Conservation (phyloP, 2,113 vertebrate genomes). For the Megaptera novaeangliae region DNA sequence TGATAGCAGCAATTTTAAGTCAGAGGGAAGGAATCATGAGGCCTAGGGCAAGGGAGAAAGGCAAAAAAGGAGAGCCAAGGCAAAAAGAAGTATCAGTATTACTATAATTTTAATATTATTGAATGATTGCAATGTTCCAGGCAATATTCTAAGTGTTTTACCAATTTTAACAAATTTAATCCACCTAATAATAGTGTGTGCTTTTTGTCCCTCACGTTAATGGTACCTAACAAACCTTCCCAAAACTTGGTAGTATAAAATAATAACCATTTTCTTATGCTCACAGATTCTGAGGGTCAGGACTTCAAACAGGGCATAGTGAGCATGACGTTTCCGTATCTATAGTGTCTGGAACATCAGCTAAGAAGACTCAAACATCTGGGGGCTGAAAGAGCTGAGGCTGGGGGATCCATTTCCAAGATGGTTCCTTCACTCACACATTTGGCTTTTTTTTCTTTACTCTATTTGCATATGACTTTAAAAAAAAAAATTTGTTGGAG, state of each 20-base stretch:
- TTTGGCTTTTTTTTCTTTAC: neutral
- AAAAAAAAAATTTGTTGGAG: no score
- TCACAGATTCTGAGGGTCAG: neutral
- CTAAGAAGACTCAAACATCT: neutral
- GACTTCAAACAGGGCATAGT: neutral
- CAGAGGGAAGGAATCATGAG: neutral
- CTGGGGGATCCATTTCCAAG: neutral
- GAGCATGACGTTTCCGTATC: neutral
- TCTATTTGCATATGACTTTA: no score
- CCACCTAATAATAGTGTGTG: neutral
- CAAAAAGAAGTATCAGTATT: neutral
- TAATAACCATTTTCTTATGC: neutral
- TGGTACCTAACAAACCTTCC: neutral
- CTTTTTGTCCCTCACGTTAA: neutral
- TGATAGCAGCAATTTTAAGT: neutral
- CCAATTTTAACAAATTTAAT: neutral
- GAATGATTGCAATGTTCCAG: neutral
- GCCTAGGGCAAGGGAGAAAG: neutral
- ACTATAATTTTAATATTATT: neutral
- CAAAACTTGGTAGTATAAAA: neutral
- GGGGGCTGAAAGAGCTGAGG: neutral
- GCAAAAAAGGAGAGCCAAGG: neutral
- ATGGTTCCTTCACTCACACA: neutral
- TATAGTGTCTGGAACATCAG: neutral
- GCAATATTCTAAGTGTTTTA: neutral